Evolutionary conservation across 2,888 invertebrate species (phyloP).

Genomic region (Pyrrhia umbra): DNA sequence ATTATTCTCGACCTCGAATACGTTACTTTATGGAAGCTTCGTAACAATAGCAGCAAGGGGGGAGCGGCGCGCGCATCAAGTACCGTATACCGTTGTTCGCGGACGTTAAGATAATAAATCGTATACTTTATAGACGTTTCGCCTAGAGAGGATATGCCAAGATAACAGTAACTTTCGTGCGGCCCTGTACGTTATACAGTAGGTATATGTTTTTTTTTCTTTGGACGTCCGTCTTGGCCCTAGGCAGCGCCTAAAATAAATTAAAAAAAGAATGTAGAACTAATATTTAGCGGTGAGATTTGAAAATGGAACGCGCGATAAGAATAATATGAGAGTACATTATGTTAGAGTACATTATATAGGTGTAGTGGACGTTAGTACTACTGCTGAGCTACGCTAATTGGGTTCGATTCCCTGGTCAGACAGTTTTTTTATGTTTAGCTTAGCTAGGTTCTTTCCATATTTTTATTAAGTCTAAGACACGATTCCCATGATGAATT

Average conservation of each 20-base stretch:
- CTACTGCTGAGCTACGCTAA: neutral
- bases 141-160: constrained; percentile 91
- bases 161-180: constrained; percentile 91
- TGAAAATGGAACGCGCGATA: constrained; percentile 36
- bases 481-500: too few species aligned
- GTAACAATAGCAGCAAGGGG: constrained; percentile 90
- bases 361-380: neutral
- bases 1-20: constrained; percentile 79
- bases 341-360: neutral
- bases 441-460: neutral
- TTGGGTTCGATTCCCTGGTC: neutral
- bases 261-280: constrained; percentile 66
- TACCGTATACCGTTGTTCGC: constrained; percentile 78
- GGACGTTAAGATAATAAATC: constrained; percentile 82
- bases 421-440: too few species aligned
- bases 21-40: constrained; percentile 85
- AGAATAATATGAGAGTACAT: neutral
- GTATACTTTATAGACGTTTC: constrained; percentile 85
- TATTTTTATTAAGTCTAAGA: too few species aligned
- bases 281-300: constrained; percentile 52
- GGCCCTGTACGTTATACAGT: constrained; percentile 82
- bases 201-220: constrained; percentile 81
- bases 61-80: constrained; percentile 86
- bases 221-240: constrained; percentile 80
- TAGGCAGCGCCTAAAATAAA: constrained; percentile 73